Evolutionary conservation across 2,888 invertebrate species (phyloP).

Genomic region (Lycia hirtaria): DNA sequence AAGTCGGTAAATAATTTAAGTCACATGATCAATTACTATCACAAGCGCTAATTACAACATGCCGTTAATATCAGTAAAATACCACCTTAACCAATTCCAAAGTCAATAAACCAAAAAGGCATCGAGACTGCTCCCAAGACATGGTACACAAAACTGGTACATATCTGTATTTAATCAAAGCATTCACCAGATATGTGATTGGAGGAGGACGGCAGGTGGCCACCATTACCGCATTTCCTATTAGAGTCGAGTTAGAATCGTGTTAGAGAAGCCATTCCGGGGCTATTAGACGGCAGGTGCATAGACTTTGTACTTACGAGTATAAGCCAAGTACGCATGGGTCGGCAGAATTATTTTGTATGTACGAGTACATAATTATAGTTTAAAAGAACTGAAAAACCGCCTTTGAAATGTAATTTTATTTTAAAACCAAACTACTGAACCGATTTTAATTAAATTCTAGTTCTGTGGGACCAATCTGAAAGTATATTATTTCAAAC

Average conservation of each 20-base stretch:
- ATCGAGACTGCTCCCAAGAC: conserved; percentile 12
- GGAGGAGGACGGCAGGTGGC: conserved; percentile 68
- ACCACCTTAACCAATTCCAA: conserved; percentile 12
- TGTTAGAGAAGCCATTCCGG: conserved; percentile 65
- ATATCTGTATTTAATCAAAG: conserved; percentile 45
- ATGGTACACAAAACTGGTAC: conserved; percentile 19
- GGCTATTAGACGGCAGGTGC: conserved; percentile 78
- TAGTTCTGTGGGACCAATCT: too few species aligned
- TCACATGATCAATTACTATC: too few species aligned
- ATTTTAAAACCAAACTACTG: too few species aligned
- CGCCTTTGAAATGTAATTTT: too few species aligned
- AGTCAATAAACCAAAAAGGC: conserved; percentile 20
- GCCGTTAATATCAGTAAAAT: too few species aligned
- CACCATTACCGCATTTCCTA: conserved; percentile 70
- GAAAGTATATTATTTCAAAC: too few species aligned
- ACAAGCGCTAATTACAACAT: too few species aligned
- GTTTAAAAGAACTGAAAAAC: too few species aligned
- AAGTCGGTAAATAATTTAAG: too few species aligned
- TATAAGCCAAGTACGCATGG: background rate
- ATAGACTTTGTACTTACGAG: conserved; percentile 17
- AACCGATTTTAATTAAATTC: too few species aligned
- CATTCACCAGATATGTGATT: conserved; percentile 48
- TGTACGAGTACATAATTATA: too few species aligned
- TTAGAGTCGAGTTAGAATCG: conserved; percentile 75
- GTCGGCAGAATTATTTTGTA: background rate